Evolutionary conservation across 2,113 vertebrate species (phyloP).

Genomic region (Zootoca vivipara): DNA sequence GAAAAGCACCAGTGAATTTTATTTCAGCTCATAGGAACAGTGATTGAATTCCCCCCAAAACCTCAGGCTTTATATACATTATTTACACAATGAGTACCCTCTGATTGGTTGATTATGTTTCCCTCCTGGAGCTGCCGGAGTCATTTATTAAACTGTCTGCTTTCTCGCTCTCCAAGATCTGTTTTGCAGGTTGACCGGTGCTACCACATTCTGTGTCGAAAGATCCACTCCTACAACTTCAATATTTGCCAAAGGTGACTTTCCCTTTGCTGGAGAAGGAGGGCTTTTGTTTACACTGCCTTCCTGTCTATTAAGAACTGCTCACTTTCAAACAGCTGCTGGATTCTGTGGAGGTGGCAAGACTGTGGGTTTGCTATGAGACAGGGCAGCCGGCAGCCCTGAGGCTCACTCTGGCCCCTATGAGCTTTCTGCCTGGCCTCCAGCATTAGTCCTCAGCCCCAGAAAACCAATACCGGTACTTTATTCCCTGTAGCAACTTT

Average conservation of each 20-base stretch:
- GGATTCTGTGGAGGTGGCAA: neutral
- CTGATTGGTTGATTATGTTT: too few species aligned
- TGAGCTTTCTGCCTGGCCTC: neutral
- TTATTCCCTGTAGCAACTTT: neutral
- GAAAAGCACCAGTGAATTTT: neutral
- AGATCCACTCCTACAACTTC: constrained; percentile 59
- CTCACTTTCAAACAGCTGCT: constrained; percentile 16
- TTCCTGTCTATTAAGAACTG: constrained; percentile 9
- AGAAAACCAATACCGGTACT: neutral
- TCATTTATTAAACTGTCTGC: constrained; percentile 28
- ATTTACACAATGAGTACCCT: too few species aligned
- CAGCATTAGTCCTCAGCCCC: neutral
- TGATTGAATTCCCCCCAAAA: too few species aligned
- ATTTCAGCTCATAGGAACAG: too few species aligned
- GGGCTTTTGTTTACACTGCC: constrained; percentile 23
- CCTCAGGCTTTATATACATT: too few species aligned
- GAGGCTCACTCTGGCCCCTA: neutral
- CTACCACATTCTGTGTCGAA: neutral
- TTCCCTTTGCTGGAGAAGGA: constrained; percentile 27
- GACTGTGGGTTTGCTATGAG: neutral
- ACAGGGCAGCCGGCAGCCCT: neutral
- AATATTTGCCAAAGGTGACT: constrained; percentile 68
- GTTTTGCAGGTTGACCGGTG: constrained; percentile 25
- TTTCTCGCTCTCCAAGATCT: constrained; percentile 22
- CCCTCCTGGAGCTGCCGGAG: neutral